These are phyloP conservation scores for Drosophila kurseongensis DNA, from an alignment of 1,140 invertebrate species.

Conservation along the genomic window DNA sequence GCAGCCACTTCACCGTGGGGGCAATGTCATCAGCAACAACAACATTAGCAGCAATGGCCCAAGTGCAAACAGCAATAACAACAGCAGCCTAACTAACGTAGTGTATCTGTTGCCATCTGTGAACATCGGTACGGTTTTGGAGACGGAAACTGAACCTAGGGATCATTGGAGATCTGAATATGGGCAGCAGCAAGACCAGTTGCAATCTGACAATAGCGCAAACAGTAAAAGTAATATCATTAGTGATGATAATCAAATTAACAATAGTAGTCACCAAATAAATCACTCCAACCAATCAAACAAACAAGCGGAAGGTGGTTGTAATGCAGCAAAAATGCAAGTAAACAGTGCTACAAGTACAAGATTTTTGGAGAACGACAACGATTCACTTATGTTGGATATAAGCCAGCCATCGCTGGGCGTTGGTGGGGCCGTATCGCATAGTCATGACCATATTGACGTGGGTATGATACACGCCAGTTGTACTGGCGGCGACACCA, in stretches of 20 bases:
- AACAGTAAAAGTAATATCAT: constrained; percentile 42
- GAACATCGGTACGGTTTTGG: constrained; percentile 30
- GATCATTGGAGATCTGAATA: constrained; percentile 60
- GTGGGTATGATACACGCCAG: constrained; percentile 6
- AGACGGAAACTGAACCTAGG: constrained; percentile 44
- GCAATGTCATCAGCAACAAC: constrained; percentile 21
- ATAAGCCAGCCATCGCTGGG: constrained; percentile 26
- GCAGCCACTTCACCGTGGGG: constrained; percentile 43
- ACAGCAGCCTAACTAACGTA: constrained; percentile 28
- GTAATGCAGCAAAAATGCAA: not conserved
- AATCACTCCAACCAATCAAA: constrained; percentile 34
- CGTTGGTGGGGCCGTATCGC: constrained; percentile 16
- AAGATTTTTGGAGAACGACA: constrained; percentile 42
- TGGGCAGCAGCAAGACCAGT: constrained; percentile 39
- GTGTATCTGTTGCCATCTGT: constrained; percentile 52
- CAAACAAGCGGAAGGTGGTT: constrained; percentile 26
- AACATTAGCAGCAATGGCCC: constrained; percentile 38
- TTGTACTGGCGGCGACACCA: constrained; percentile 8
- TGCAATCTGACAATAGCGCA: constrained; percentile 20
- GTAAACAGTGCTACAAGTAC: constrained; percentile 11
- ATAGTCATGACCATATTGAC: constrained; percentile 19
- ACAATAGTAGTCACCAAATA: constrained; percentile 49
- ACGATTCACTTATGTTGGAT: constrained; percentile 39
- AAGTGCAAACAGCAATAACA: constrained; percentile 40
- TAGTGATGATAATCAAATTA: constrained; percentile 57